Evolutionary conservation across 2,113 vertebrate genomes (phyloP).

Genomic region (Oophaga pumilio): DNA sequence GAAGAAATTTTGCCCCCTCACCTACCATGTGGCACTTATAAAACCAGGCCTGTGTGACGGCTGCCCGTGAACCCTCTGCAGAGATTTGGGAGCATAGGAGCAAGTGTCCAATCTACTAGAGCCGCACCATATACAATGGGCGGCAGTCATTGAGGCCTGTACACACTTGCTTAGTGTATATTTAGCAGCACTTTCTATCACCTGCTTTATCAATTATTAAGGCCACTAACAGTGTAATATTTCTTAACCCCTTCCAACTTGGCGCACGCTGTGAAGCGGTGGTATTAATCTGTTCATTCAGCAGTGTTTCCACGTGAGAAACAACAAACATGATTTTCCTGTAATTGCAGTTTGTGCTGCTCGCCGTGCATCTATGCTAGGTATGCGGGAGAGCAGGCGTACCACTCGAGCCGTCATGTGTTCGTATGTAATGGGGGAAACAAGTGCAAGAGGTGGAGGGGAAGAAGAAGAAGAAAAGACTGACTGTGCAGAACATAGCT

Average conservation of each 20-base stretch:
- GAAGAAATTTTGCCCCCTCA: too few species aligned
- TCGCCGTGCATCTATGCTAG: constrained; percentile 51
- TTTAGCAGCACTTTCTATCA: constrained; percentile 68
- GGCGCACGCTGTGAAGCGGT: neutral
- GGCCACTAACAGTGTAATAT: constrained; percentile 6
- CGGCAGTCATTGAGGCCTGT: constrained; percentile 61
- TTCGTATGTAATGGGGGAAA: neutral
- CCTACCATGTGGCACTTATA: too few species aligned
- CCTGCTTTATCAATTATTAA: constrained; percentile 69
- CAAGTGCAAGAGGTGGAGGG: constrained; percentile 4
- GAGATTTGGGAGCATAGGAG: too few species aligned
- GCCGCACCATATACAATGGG: constrained; percentile 34
- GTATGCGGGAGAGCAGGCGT: constrained; percentile 37
- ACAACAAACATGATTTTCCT: constrained; percentile 56
- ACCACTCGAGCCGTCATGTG: neutral
- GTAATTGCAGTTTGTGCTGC: constrained; percentile 50
- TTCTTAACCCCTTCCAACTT: neutral
- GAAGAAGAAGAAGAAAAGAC: neutral
- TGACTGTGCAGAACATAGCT: neutral
- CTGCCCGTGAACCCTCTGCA: too few species aligned
- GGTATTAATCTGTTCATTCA: neutral
- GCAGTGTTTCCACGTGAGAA: neutral
- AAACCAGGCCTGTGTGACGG: too few species aligned
- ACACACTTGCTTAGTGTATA: constrained; percentile 64
- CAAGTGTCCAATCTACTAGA: neutral